These are phyloP conservation scores for Elymnias hypermnestra DNA, from an alignment of 1,140 invertebrate species.

Conservation along the genomic window DNA sequence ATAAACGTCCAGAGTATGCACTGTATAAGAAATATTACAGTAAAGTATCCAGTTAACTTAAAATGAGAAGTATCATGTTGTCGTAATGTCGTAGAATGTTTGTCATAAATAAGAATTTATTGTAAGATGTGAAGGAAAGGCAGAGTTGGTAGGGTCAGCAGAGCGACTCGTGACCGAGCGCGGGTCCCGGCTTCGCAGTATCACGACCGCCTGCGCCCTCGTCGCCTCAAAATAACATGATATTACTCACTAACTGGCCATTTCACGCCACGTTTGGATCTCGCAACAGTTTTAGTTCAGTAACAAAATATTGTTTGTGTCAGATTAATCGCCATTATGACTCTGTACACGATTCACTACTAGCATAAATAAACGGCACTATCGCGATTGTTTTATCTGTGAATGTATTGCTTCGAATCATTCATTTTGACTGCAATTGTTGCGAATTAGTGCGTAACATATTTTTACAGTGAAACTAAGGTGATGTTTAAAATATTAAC, in stretches of 20 bases:
- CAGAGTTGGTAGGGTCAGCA: slow-evolving; percentile 55
- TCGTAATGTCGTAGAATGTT: slow-evolving; percentile 23
- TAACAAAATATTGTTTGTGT: slow-evolving; percentile 48
- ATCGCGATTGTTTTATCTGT: slow-evolving; percentile 2
- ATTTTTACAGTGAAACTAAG: too few relatives aligned
- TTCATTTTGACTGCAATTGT: background rate
- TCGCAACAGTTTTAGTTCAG: slow-evolving; percentile 37
- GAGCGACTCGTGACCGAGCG: slow-evolving; percentile 64
- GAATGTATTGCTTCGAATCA: background rate
- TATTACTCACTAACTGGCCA: slow-evolving; percentile 72
- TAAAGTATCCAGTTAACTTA: slow-evolving; percentile 1
- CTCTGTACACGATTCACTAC: slow-evolving; percentile 27
- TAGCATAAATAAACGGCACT: slow-evolving; percentile 22
- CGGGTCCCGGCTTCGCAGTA: slow-evolving; percentile 33
- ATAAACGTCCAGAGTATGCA: background rate
- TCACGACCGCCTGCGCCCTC: slow-evolving; percentile 47
- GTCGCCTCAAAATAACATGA: slow-evolving; percentile 70
- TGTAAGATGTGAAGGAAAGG: slow-evolving; percentile 38
- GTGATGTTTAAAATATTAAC: too few relatives aligned
- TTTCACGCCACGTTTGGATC: slow-evolving; percentile 62
- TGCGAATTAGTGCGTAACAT: too few relatives aligned
- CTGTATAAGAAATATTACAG: background rate
- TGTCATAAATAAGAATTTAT: slow-evolving; percentile 31
- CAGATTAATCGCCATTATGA: slow-evolving; percentile 40
- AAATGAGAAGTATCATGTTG: slow-evolving; percentile 19